Conservation (phyloP, 2,888 invertebrate species). For the Ennomos fuscantarius region DNA sequence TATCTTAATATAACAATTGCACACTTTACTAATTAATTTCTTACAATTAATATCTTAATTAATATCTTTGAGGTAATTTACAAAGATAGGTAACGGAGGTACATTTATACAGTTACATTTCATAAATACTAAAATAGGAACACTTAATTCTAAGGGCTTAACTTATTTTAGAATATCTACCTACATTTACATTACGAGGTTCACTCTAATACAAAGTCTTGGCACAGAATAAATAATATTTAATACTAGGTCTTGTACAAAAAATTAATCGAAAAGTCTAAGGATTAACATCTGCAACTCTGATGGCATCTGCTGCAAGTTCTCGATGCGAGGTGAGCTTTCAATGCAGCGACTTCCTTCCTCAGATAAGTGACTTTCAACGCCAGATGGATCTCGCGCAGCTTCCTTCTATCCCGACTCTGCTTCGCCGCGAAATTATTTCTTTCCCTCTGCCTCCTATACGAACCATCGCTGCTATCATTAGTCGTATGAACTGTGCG, state of each 20-base stretch:
- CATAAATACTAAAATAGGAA: too few relatives aligned
- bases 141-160: too few relatives aligned
- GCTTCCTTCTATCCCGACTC: conserved; percentile 94
- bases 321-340: conserved; percentile 49
- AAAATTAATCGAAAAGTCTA: neutral
- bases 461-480: conserved; percentile 88
- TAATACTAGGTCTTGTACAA: neutral
- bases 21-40: too few relatives aligned
- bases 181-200: too few relatives aligned
- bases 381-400: conserved; percentile 96
- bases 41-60: too few relatives aligned
- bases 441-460: conserved; percentile 94
- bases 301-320: conserved; percentile 52
- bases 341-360: conserved; percentile 58
- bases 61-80: too few relatives aligned
- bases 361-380: conserved; percentile 92
- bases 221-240: neutral
- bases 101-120: too few relatives aligned
- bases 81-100: too few relatives aligned
- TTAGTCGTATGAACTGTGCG: conserved; percentile 65
- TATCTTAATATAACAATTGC: too few relatives aligned
- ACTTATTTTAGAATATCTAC: too few relatives aligned
- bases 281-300: conserved; percentile 31
- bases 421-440: conserved; percentile 98
- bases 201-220: too few relatives aligned